Base-by-base conservation (phyloP, 2,888 invertebrate species). In the Suillia variegata region DNA sequence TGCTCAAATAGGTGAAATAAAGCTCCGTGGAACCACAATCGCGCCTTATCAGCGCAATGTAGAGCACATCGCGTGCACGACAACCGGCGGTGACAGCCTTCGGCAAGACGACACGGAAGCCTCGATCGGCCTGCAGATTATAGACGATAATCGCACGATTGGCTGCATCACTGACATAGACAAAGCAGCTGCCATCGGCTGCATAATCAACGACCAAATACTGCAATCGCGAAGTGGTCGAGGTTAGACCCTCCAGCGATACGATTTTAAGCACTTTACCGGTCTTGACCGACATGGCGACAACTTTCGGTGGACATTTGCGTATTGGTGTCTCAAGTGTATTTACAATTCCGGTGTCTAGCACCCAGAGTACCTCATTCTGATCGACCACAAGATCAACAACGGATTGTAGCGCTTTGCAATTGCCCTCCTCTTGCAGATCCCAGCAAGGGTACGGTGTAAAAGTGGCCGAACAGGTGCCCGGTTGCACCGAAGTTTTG, bases 341-440 rank as follows among this genome's bases (percentile, higher is more conserved):
- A 65, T 91, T 88, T 0, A 89, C 85, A 48, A 90, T 85, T 13
- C 92, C 92, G 12, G 85, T 85, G 73, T 92, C 91, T 62, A 92
- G 80, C 0, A 88, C 85, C 92, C 92, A 92, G 8, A 92, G 82
- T 62, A 88, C 86, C 50, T 88, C 87, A 76, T 89, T 85, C 42
- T 78, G 79, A 66, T 88, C 88, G 22, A 86, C 76, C 74, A 85
- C 82, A 54, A 90, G 79, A 71, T 92, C 91, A 0, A 91, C 87
- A 1, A 87, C 90, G 56, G 87, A 90, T 70, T 91, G 90, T 17
- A 92, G 80, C 1, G 86, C 86, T 31, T 84, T 82, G 71, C 85
- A 88, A 80, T 86, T 87, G 58, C 85, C 87, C 66, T 87, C 85
- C 69, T 88, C 87, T 72, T 91, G 90, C 56, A 86, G 80, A 2